These are phyloP conservation scores for Oreochromis aureus DNA, from an alignment of 2,113 vertebrate genomes.

Conservation along the genomic window DNA sequence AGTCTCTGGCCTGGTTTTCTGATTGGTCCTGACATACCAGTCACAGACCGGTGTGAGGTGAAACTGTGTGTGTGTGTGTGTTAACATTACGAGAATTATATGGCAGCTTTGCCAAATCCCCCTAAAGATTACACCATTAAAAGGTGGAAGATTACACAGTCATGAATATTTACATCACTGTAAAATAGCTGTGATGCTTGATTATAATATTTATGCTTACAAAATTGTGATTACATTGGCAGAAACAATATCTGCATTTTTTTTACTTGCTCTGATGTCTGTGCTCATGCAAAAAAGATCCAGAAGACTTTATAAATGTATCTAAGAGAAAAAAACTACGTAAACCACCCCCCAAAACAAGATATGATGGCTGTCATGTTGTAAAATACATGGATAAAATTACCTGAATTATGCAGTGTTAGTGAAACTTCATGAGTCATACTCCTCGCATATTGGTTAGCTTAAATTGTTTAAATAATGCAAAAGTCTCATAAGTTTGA, in stretches of 20 bases:
- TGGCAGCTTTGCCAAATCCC: background rate
- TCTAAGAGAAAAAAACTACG: background rate
- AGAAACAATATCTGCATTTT: background rate
- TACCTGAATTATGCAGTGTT: background rate
- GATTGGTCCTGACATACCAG: background rate
- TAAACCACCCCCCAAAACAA: background rate
- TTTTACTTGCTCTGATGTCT: background rate
- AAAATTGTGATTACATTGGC: background rate
- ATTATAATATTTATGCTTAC: background rate
- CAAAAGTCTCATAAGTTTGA: constrained; percentile 2
- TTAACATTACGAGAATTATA: background rate
- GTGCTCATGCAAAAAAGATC: background rate
- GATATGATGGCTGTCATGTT: background rate
- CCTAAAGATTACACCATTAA: background rate
- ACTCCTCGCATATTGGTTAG: background rate
- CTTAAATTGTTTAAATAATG: constrained; percentile 29
- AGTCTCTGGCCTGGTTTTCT: background rate
- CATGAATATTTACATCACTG: background rate
- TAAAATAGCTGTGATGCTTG: background rate
- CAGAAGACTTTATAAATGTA: background rate
- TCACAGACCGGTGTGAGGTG: background rate
- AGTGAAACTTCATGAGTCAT: background rate
- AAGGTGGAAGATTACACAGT: background rate
- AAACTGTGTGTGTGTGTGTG: background rate
- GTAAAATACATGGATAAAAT: background rate